Base-by-base conservation (phyloP, 2,888 invertebrate species). In the Mellilla xanthometata region DNA sequence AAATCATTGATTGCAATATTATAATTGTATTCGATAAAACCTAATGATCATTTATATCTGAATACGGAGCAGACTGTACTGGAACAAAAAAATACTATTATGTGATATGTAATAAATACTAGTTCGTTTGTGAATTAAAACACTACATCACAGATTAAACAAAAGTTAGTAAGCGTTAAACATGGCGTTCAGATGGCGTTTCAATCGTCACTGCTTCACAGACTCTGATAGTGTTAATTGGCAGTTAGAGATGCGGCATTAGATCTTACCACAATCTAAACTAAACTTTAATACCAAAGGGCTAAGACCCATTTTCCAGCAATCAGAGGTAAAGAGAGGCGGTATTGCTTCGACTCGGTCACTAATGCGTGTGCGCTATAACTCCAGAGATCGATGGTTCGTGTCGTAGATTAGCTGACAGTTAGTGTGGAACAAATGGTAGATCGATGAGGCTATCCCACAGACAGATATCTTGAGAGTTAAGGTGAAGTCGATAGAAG, bases 231-330 rank as follows among this genome's bases (percentile, higher is more conserved):
- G 69, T 74, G 69, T 75, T 87, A 88, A 88, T 86, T 84, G 87
- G 77, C 71, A 72, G 80, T 80, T 84, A 82, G 77, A 81, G 72
- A 71, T 72, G 61, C 70, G 70, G 86, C 80, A 70, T 68, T 28
- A 28, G 56, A 24, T n/a, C n/a, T 0, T 8, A n/a, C 1, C 24
- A 24, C 24, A 5, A 3, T n/a, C 24, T n/a, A 24, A 24, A n/a
- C 7, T 24, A 24, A 7, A 24, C n/a, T 8, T 24, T n/a, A 24
- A 2, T 7, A n/a, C 8, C 2, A 24, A 24, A 1, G 2, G 2
- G 3, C 0, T 24, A 24, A 24, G 24, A 24, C 1, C n/a, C 8
- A 2, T 24, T 24, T 24, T 24, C n/a, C 24, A 24, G 8, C n/a
- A n/a, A n/a, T 3, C 7, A 3, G 0, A 7, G 2, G 4, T 24